These are phyloP conservation scores for Dorcus hopei DNA, from an alignment of 2,888 invertebrate species.

Conservation along the genomic window DNA sequence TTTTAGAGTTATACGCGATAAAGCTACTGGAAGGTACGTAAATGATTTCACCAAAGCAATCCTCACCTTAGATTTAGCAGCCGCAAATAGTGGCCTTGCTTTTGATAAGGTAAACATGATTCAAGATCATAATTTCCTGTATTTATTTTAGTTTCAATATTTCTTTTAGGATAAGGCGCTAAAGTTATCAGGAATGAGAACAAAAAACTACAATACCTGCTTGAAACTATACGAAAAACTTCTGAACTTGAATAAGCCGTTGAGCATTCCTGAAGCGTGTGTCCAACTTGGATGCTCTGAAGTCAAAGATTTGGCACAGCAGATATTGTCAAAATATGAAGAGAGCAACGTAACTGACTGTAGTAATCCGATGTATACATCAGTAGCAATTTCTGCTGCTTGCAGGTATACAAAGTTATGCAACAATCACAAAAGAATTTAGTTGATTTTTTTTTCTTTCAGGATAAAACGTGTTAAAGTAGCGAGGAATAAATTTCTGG, in stretches of 20 bases:
- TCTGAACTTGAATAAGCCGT: slow-evolving; percentile 55
- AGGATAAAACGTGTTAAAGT: slow-evolving; percentile 58
- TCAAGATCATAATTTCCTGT: too few relatives aligned
- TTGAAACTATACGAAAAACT: slow-evolving; percentile 60
- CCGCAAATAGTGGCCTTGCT: slow-evolving; percentile 50
- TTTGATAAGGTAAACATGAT: slow-evolving; percentile 52
- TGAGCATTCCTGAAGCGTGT: slow-evolving; percentile 58
- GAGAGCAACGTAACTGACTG: slow-evolving; percentile 53
- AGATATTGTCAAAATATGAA: slow-evolving; percentile 54
- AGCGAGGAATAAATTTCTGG: slow-evolving; percentile 55
- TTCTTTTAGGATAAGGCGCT: slow-evolving; percentile 55
- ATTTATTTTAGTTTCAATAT: background rate
- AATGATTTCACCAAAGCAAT: slow-evolving; percentile 60
- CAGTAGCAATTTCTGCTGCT: slow-evolving; percentile 63
- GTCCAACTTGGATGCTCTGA: slow-evolving; percentile 55
- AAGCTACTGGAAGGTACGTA: slow-evolving; percentile 47
- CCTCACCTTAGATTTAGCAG: slow-evolving; percentile 61
- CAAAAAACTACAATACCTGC: slow-evolving; percentile 54
- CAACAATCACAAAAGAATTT: background rate
- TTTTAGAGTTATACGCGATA: slow-evolving; percentile 52
- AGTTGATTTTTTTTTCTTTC: background rate
- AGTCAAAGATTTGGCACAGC: slow-evolving; percentile 52
- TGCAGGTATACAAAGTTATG: slow-evolving; percentile 38
- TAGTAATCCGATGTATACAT: slow-evolving; percentile 63
- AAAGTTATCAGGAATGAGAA: slow-evolving; percentile 58